Conservation (phyloP, 92 coral and sea anemone genomes). For the Parazoanthus darwini region DNA sequence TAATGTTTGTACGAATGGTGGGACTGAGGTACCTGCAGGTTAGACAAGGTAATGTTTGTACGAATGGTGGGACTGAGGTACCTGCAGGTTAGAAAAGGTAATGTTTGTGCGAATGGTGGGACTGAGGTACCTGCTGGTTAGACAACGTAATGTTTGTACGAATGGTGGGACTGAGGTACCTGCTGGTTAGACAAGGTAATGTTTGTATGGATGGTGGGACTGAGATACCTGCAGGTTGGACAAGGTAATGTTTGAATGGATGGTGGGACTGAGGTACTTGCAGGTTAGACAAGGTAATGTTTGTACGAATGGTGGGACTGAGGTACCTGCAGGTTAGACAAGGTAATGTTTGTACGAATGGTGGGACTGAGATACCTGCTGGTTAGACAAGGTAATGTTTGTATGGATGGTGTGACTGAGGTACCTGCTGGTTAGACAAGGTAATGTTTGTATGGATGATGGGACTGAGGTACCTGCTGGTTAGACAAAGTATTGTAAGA, state of each 20-base stretch:
- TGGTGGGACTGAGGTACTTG: constrained; percentile 46
- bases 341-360: constrained; percentile 31
- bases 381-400: constrained; percentile 56
- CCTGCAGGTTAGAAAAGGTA: constrained; percentile 56
- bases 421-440: constrained; percentile 60
- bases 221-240: constrained; percentile 68
- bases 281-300: constrained; percentile 54
- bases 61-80: constrained; percentile 75
- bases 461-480: constrained; percentile 67
- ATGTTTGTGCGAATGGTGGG: constrained; percentile 66
- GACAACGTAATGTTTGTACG: constrained; percentile 52
- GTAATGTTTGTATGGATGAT: constrained; percentile 60
- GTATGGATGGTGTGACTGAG: constrained; percentile 68
- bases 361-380: constrained; percentile 68
- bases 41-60: constrained; percentile 48
- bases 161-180: constrained; percentile 67
- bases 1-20: no score
- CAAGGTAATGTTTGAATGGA: constrained; percentile 46
- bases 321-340: no score
- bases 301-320: not conserved
- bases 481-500: not conserved
- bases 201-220: not conserved
- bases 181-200: constrained; percentile 57
- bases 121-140: constrained; percentile 65
- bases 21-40: constrained; percentile 76